These are phyloP conservation scores for Spialia ferax DNA, from an alignment of 2,888 invertebrate species.

Conservation along the genomic window DNA sequence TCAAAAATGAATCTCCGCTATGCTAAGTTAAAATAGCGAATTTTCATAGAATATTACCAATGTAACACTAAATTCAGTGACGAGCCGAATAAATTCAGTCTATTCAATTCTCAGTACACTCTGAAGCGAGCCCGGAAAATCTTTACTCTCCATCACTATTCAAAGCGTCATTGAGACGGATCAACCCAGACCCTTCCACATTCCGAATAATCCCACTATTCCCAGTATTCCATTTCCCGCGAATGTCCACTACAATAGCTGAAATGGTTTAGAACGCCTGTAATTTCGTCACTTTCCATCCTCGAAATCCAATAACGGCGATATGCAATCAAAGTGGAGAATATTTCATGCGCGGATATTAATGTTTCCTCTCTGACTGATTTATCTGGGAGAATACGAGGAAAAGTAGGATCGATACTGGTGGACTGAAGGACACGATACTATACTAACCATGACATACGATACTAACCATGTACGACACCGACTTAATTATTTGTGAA, in stretches of 20 bases:
- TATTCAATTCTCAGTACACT: not conserved
- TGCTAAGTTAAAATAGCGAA: no score
- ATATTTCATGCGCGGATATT: conserved; percentile 33
- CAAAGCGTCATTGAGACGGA: conserved; percentile 8
- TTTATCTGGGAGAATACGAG: conserved; percentile 1
- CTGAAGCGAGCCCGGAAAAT: not conserved
- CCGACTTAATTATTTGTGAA: no score
- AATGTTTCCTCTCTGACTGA: conserved; percentile 25
- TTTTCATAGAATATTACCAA: not conserved
- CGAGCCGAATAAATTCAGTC: not conserved
- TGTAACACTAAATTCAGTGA: not conserved
- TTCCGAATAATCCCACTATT: not conserved
- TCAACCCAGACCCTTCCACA: conserved; percentile 9
- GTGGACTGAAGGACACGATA: not conserved
- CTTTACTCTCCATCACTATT: conserved; percentile 9
- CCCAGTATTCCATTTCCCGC: conserved; percentile 26
- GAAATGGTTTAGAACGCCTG: conserved; percentile 35
- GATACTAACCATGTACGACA: not conserved
- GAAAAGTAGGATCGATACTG: not conserved
- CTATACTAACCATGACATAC: not conserved
- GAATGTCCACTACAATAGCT: conserved; percentile 30
- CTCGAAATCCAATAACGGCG: conserved; percentile 26
- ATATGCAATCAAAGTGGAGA: conserved; percentile 29
- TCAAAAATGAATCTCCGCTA: no score
- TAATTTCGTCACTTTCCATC: conserved; percentile 38